Base-by-base conservation (phyloP, 2,797 vertebrate genomes). In the Centropyge bicolor region DNA sequence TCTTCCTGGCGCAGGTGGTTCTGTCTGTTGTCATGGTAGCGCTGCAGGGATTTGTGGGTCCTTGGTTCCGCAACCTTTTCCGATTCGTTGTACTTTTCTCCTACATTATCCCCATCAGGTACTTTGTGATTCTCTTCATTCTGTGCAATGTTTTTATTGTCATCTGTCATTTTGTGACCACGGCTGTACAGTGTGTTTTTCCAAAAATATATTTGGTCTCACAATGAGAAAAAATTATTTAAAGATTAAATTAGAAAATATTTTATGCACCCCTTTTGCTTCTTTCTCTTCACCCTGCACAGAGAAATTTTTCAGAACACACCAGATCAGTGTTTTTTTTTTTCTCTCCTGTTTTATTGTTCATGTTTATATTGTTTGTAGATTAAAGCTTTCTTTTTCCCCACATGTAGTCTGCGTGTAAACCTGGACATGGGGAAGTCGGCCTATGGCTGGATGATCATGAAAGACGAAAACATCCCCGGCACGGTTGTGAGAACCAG, bases 101-200 rank as follows among this genome's bases (percentile, higher is more conserved):
- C 35, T 99, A 99, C 94, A 99, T 99, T 92, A 99, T 99, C 70
- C 98, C 98, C 0, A 99, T 99, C 94, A 99, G 98, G 98, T 99
- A 95, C 27, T 35, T 43, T 10, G 2, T 65, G 22, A 36, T 40
- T 35, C 19, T 38, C 4, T 17, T 65, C 1, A 43, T 36, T 45
- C 22, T 77, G 31, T 55, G 3, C 46, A n/a, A 40, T 35, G 11
- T 12, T 2, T 20, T 59, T 59, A 11, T 45, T 59, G 11, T 46
- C 24, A 3, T 8, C n/a, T 48, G 2, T 38, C 31, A 24, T 66
- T 54, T 61, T 66, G 6, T 27, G 45, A 43, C 49, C 12, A 41
- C 13, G 38, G 27, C 38, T 36, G 9, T 20, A 31, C 20, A 49
- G 69, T 13, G 36, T 12, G 10, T 31, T 48, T 22, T 3, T 11